A percentile compares a stretch with the other conserved stretches of the same genome.
phyloP scores from a whole-genome alignment of 30 jellyfish, hydroid and myxozoan species.

The Aurelia sp. region DNA sequence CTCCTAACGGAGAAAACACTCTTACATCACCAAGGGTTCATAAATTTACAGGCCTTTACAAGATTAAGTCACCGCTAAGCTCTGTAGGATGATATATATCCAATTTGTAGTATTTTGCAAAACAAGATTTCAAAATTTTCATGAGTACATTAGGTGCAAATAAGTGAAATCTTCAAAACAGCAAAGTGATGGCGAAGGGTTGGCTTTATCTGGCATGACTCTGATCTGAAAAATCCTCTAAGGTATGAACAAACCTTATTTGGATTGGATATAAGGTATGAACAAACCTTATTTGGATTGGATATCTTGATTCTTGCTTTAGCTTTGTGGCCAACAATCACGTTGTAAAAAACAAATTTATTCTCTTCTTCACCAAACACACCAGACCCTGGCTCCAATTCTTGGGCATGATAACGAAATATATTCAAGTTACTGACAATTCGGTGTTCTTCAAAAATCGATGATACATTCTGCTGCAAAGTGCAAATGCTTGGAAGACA shows the following conservation, averaged over 20 bases:
- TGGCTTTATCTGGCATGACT: no score
- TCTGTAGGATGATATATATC: no score
- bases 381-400: slow-evolving; percentile 88
- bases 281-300: slow-evolving; percentile 84
- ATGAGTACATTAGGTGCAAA: no score
- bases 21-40: no score
- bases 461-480: slow-evolving; percentile 64
- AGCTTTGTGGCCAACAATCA: slow-evolving; percentile 91
- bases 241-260: slow-evolving; percentile 55
- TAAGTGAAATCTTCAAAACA: no score
- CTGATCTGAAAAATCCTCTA: no score
- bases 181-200: no score
- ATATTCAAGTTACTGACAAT: slow-evolving; percentile 81
- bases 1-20: no score
- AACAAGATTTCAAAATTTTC: no score
- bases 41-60: no score
- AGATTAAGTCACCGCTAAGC: no score
- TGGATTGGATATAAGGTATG: slow-evolving; percentile 64
- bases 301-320: slow-evolving; percentile 79
- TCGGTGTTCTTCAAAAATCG: slow-evolving; percentile 96
- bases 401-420: slow-evolving; percentile 78
- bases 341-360: slow-evolving; percentile 84
- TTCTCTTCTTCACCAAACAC: slow-evolving; percentile 93
- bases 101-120: no score
- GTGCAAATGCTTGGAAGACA: slow-evolving; percentile 86